Evolutionary conservation across 2,113 vertebrate species (phyloP).

Genomic region (Perca fluviatilis): DNA sequence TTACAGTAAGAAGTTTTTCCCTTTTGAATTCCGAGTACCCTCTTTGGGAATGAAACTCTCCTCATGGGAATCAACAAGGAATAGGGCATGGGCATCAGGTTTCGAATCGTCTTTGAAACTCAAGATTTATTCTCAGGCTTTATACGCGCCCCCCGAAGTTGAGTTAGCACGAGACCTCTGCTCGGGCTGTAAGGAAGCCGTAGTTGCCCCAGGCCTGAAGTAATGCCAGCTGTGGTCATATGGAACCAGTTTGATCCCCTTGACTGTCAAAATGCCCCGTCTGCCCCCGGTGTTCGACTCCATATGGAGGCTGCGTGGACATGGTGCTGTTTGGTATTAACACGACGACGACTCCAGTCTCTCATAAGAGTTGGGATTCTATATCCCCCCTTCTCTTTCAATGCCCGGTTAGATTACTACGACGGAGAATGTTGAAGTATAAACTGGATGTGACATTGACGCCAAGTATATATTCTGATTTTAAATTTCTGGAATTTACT

Average conservation of each 20-base stretch:
- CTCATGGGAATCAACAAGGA: constrained; percentile 50
- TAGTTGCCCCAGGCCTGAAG: constrained; percentile 57
- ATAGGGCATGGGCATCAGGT: constrained; percentile 44
- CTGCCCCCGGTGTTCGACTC: constrained; percentile 52
- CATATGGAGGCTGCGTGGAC: constrained; percentile 41
- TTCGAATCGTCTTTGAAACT: constrained; percentile 71
- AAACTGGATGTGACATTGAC: constrained; percentile 22
- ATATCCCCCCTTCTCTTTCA: constrained; percentile 1
- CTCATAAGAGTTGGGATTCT: not conserved
- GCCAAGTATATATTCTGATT: constrained; percentile 5
- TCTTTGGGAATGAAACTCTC: constrained; percentile 19
- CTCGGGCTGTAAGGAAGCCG: constrained; percentile 29
- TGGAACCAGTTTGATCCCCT: constrained; percentile 78
- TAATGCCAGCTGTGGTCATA: constrained; percentile 73
- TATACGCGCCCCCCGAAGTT: constrained; percentile 43
- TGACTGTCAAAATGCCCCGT: constrained; percentile 67
- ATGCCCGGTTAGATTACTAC: constrained; percentile 6
- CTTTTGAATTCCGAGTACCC: constrained; percentile 23
- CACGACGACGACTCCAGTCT: constrained; percentile 20
- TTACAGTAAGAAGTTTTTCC: not conserved
- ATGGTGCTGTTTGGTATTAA: constrained; percentile 65
- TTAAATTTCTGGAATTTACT: not conserved
- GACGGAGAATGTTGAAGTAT: constrained; percentile 3
- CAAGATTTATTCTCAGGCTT: constrained; percentile 65
- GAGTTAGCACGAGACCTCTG: constrained; percentile 21